Evolutionary conservation across 2,888 invertebrate species (phyloP), one percentile per base, ranked within the genome.

Genomic region (Xanthia togata): DNA sequence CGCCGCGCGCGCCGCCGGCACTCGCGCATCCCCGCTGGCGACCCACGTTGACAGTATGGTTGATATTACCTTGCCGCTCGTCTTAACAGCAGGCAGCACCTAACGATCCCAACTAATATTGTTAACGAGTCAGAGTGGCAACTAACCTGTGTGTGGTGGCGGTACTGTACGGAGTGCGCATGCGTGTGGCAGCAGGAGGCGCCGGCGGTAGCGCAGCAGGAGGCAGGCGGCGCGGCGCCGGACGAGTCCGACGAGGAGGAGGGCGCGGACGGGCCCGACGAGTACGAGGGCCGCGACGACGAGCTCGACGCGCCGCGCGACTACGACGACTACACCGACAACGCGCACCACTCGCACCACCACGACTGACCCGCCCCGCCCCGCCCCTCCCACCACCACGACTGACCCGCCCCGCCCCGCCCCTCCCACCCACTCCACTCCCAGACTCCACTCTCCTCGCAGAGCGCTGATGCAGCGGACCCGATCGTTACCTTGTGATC

Each of bases 241-340:
- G 90, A 81, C 70, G 89, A 85, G 81, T 84, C 87, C 70, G 88
- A 78, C 78, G 88, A 88, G 76, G 88, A 86, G 78, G 91, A 86
- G 47, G 83, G 86, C 26, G 70, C 75, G 76, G 91, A 86, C 38
- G 86, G 83, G 41, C 75, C 78, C 59, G 93, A 89, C 80, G 94
- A 95, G 84, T 92, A 94, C 90, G 94, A 94, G 79, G 91, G 89
- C 78, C 91, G 91, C 84, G 93, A 94, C 83, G 93, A 93, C 87
- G 95, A 95, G 82, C 92, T 93, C 11, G 95, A 94, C 76, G 88
- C 92, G 83, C 90, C 93, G 87, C 93, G 93, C 78, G 94, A 96
- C 91, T 96, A 96, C 92, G 95, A 96, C 89, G 96, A 96, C 93
- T 96, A 96, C 93, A 91, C 91, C 67, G 96, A 96, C 92, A 95